Evolutionary conservation across 2,797 vertebrate genomes (phyloP), one percentile per base, ranked within the genome.

Genomic region (Thamnophis elegans): DNA sequence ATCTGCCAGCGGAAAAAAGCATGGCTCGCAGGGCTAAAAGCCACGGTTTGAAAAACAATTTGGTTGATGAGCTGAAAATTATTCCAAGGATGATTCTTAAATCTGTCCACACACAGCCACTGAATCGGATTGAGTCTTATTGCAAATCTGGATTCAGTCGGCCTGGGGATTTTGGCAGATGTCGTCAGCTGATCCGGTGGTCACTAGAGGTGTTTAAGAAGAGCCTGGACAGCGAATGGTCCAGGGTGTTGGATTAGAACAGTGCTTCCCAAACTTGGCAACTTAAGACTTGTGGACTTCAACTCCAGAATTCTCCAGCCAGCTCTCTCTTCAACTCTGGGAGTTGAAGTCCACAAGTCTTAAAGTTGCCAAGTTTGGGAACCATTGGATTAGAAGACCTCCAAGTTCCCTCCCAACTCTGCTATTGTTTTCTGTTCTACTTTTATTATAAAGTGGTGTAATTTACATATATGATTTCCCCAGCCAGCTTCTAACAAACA

Each of bases 61-160:
- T 7, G 0, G 0, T 28, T 5, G 28, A n/a, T 0, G 0, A 47
- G 55, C 25, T 3, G 51, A 54, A 82, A 47, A 22, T 42, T 82
- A 25, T 25, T 42, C 42, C 73, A 78, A 78, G 73, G 18, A 20
- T 11, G 36, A 20, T 22, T 47, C 73, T 47, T 47, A 9, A 25
- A 25, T 42, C 36, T 12, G 36, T 42, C 20, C 73, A 47, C 36
- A 42, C 73, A 42, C 6, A 5, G 26, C 28, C n/a, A 13, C 26
- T 28, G 22, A 28, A 88, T 56, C 16, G 3, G 62, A 25, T 56
- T 51, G 58, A 55, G 36, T 28, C 18, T 32, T 2, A 1, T 20
- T 32, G 42, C 55, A 42, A 78, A 73, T 10, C 68, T 55, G 5
- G 32, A 42, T 11, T 60, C 22, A 58, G 18, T 32, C 28, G 14